Conservation (phyloP, 2,113 vertebrate genomes). For the Prunella himalayana region DNA sequence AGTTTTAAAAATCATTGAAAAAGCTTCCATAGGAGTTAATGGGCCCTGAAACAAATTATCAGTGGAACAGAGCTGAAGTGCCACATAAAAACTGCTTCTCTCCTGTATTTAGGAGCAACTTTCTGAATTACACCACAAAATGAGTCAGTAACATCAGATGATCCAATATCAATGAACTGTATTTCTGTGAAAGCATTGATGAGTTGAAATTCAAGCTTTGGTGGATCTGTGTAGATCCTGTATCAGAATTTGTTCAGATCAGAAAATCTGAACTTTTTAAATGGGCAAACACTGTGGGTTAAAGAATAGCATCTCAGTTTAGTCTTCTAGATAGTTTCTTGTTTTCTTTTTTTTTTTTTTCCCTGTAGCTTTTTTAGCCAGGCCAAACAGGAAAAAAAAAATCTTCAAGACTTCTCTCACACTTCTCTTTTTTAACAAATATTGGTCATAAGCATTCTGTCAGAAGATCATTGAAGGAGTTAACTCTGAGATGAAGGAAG, state of each 20-base stretch:
- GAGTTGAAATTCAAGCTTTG: not conserved
- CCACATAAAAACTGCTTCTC: not conserved
- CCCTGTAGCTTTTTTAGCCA: not conserved
- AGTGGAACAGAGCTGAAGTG: not conserved
- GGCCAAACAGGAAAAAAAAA: not conserved
- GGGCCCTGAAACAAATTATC: not conserved
- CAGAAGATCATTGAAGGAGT: not conserved
- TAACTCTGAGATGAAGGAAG: not conserved
- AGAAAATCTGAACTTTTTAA: not conserved
- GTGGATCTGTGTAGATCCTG: not conserved
- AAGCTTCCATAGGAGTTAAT: not conserved
- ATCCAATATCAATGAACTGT: not conserved
- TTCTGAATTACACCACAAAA: not conserved
- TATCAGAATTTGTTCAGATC: not conserved
- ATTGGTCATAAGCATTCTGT: not conserved
- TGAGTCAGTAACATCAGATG: not conserved
- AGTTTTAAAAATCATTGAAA: not conserved
- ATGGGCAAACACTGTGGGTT: not conserved
- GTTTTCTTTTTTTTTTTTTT: not conserved
- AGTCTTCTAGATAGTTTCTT: not conserved
- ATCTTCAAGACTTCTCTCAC: not conserved
- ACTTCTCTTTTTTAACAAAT: not conserved
- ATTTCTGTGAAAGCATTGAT: not conserved
- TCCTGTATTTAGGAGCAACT: not conserved
- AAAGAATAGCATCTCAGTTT: not conserved